Conservation (phyloP, 2,888 invertebrate species). For the Omphaloscelis lunosa region DNA sequence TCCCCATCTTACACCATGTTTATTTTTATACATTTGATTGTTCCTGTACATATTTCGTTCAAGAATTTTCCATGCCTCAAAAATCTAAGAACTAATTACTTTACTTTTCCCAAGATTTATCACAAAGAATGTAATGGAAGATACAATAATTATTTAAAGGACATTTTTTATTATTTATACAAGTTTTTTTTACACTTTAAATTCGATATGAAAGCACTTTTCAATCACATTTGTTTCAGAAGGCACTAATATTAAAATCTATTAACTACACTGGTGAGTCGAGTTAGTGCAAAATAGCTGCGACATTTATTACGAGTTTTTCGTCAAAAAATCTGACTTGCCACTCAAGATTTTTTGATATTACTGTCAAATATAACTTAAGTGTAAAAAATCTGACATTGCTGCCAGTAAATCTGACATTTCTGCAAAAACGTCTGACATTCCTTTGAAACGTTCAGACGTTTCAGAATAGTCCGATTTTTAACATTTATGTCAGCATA, state of each 20-base stretch:
- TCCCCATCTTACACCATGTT: background rate
- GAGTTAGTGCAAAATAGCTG: background rate
- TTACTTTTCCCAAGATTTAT: constrained; percentile 56
- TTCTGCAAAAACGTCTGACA: too few species aligned
- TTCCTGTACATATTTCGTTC: background rate
- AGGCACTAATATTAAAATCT: constrained; percentile 55
- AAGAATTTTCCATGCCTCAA: constrained; percentile 26
- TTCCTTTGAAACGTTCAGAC: too few species aligned
- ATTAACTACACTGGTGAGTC: constrained; percentile 18
- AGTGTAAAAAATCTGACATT: too few species aligned
- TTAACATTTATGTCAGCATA: too few species aligned
- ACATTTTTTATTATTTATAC: constrained; percentile 48
- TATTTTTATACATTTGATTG: background rate
- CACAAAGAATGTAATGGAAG: constrained; percentile 64
- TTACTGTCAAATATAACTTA: too few species aligned
- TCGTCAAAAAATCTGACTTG: too few species aligned
- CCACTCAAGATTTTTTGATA: too few species aligned
- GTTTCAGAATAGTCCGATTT: too few species aligned
- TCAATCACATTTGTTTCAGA: constrained; percentile 60
- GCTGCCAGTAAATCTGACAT: background rate
- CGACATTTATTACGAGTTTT: background rate
- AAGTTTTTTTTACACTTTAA: constrained; percentile 53
- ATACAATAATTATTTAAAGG: constrained; percentile 49
- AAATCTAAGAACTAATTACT: constrained; percentile 50
- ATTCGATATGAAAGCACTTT: constrained; percentile 61